Conservation (phyloP, 2,113 vertebrate genomes). For the Orthochromis indermauri region DNA sequence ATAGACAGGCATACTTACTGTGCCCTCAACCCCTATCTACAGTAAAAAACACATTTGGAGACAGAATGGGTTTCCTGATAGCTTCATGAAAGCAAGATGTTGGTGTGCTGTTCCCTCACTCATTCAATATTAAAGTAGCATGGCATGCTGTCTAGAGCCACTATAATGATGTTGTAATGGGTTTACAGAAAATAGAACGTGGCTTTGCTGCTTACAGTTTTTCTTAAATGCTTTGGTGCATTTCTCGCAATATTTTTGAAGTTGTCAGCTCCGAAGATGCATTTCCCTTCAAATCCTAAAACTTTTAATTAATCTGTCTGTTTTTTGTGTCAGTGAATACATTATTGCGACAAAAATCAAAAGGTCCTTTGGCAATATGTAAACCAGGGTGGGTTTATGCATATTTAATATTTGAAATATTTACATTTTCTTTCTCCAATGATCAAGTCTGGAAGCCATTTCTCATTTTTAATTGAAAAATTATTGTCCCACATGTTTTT, state of each 20-base stretch:
- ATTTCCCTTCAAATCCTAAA: neutral
- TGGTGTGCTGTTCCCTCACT: conserved; percentile 26
- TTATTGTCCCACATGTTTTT: neutral
- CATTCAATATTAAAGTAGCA: conserved; percentile 59
- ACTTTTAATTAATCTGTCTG: neutral
- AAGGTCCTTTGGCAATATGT: neutral
- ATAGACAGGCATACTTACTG: conserved; percentile 41
- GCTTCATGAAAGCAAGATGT: conserved; percentile 30
- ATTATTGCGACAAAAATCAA: neutral
- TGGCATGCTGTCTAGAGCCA: conserved; percentile 43
- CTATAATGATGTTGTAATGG: conserved; percentile 42
- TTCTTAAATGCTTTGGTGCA: neutral
- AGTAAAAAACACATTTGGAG: conserved; percentile 24
- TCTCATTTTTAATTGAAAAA: neutral
- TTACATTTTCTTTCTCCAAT: neutral
- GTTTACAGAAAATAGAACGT: neutral
- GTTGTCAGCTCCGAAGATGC: neutral
- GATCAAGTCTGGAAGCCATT: neutral
- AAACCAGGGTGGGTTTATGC: neutral
- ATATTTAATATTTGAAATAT: neutral
- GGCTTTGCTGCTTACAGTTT: neutral
- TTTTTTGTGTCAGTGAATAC: neutral
- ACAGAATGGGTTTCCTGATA: conserved; percentile 42
- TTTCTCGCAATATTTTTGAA: neutral
- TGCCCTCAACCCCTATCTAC: conserved; percentile 19